These are phyloP conservation scores for Synaphobranchus kaupii DNA, from an alignment of 2,797 vertebrate species.

Conservation along the genomic window DNA sequence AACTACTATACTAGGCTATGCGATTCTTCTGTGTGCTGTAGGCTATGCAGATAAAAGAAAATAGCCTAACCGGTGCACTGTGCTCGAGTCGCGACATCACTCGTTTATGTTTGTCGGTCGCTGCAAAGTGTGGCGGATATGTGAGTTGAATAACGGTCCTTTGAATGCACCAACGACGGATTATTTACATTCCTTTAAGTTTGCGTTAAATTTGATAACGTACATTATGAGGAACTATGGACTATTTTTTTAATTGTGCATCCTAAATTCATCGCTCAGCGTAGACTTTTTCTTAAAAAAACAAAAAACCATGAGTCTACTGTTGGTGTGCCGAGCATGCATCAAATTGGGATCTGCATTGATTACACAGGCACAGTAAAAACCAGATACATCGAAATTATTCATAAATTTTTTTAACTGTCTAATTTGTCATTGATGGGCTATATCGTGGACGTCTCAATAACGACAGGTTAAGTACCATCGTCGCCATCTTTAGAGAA, in stretches of 20 bases:
- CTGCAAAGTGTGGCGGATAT: background rate
- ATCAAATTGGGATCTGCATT: background rate
- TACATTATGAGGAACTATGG: background rate
- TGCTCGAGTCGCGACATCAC: background rate
- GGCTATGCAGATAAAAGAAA: background rate
- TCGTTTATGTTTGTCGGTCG: background rate
- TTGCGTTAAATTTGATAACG: background rate
- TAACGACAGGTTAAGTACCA: slow-evolving; percentile 37
- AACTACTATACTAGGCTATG: background rate
- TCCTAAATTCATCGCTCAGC: background rate
- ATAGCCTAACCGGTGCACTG: background rate
- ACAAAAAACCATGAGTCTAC: background rate
- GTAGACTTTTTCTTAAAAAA: background rate
- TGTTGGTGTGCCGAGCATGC: background rate
- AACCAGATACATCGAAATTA: background rate
- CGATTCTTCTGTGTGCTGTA: background rate
- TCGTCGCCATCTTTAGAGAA: slow-evolving; percentile 36
- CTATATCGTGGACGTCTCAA: slow-evolving; percentile 6
- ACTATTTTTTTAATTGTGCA: background rate
- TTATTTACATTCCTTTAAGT: background rate
- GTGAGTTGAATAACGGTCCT: background rate
- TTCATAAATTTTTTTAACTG: background rate
- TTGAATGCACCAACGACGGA: background rate
- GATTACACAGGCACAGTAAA: background rate
- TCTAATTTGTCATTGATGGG: slow-evolving; percentile 22